phyloP scores from a whole-genome alignment of 37 sponge, comb jelly and placozoan genomes.

The Hexactinellida sp. region DNA sequence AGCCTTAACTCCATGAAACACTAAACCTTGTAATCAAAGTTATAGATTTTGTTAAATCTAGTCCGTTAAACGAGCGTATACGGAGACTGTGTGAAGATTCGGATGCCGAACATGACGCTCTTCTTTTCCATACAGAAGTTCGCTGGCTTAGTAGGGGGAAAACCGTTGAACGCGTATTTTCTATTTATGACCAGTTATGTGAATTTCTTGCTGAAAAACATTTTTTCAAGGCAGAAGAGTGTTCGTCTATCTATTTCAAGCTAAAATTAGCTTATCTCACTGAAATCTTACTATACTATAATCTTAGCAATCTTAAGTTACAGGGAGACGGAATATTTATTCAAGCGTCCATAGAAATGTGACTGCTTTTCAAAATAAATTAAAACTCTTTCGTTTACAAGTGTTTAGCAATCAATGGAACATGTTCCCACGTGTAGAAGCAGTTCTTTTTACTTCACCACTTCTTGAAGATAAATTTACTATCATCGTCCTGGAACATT shows the following conservation, averaged over 20 bases:
- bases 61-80: slow-evolving; percentile 7
- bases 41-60: neutral
- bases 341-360: slow-evolving; percentile 6
- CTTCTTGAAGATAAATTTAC: slow-evolving; percentile 8
- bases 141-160: slow-evolving; percentile 7
- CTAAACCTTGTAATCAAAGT: slow-evolving; percentile 3
- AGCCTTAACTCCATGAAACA: neutral
- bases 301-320: neutral
- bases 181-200: slow-evolving; percentile 15
- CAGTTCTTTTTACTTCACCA: neutral
- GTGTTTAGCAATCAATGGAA: neutral
- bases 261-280: slow-evolving; percentile 4
- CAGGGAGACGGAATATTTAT: slow-evolving; percentile 8
- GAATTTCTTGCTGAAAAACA: neutral
- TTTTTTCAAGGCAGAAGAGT: slow-evolving; percentile 3
- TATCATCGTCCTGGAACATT: neutral
- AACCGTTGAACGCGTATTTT: neutral
- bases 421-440: slow-evolving; percentile 8
- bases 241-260: neutral
- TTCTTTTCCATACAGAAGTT: slow-evolving; percentile 9
- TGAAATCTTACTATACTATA: neutral
- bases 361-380: neutral
- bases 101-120: neutral
- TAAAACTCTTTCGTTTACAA: neutral
- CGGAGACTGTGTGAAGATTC: neutral